Base-by-base conservation (phyloP, 2,113 vertebrate species). In the Xiphophorus hellerii region DNA sequence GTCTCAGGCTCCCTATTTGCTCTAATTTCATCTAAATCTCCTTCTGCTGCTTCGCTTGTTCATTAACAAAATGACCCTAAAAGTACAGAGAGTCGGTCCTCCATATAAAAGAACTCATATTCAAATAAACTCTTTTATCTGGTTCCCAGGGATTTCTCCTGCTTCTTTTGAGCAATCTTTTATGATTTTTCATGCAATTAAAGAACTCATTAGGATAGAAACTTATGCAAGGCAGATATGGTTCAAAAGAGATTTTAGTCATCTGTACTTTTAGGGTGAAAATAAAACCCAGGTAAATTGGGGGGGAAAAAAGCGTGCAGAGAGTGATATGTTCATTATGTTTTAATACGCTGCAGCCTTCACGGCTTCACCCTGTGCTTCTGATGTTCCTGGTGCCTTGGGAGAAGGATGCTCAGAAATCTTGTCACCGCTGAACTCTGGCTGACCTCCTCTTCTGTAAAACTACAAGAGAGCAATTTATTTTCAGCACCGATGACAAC, bases 401-500 rank as follows among this genome's bases (percentile, higher is more conserved):
- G 67, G 77, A 81, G 70, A 75, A 62, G 27, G 66, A 80, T 66
- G 35, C 72, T 83, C 63, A 73, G 67, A 73, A 87, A 70, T 48
- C 58, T 42, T 66, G 31, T 79, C 82, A 62, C 74, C 42, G 77
- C 62, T 90, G 91, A 90, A 92, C 88, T 90, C 83, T 84, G 29
- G 5, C 74, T 87, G 87, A 89, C 87, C 89, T 88, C 78, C 35
- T 67, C 39, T 65, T 65, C 44, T 84, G 78, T 60, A n/a, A 5
- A 15, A 12, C 3, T 31, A 76, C 70, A 77, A 80, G 85, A 72
- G 68, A 71, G 66, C 80, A 74, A 83, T 89, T 84, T 80, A 85
- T 84, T 82, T 71, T 63, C 58, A 78, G 69, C 73, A 69, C 66
- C 71, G 42, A 76, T 71, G 68, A 72, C 78, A 81, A 88, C 74